Percentiles rank a stretch among this genome's conserved stretches.
Conservation (phyloP, 2,888 invertebrate species). For the Drosophila atroscutellata region DNA sequence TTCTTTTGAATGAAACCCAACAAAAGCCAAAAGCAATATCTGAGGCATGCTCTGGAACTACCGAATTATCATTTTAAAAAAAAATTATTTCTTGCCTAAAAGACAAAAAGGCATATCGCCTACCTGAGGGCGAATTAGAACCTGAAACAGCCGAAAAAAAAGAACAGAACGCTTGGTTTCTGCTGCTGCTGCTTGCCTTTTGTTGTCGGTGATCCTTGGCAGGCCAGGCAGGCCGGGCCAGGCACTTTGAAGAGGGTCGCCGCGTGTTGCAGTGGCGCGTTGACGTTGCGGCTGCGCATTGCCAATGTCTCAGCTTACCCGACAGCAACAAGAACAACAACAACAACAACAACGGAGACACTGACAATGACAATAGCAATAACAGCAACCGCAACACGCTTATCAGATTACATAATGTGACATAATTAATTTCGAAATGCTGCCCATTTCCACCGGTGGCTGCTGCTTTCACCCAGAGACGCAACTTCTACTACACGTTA, state of each 20-base stretch:
- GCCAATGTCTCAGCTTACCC: constrained; percentile 45
- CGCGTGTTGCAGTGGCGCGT: constrained; percentile 51
- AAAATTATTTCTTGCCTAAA: constrained; percentile 25
- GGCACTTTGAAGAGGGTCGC: constrained; percentile 69
- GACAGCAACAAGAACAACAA: constrained; percentile 17
- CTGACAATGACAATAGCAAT: constrained; percentile 42
- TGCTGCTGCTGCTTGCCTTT: constrained; percentile 15
- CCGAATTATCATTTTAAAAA: constrained; percentile 38
- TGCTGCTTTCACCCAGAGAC: constrained; percentile 28
- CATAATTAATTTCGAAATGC: constrained; percentile 84
- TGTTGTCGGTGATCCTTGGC: constrained; percentile 46
- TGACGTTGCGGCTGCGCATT: constrained; percentile 70
- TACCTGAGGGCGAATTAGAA: constrained; percentile 57
- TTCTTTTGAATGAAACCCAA: constrained; percentile 62
- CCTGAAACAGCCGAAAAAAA: constrained; percentile 18
- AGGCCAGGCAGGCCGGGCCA: constrained; percentile 18
- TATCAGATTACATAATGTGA: constrained; percentile 85
- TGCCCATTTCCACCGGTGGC: constrained; percentile 22
- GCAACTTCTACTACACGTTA: neutral
- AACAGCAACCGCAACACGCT: constrained; percentile 62
- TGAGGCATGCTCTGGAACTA: constrained; percentile 27
- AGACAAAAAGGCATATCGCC: constrained; percentile 35
- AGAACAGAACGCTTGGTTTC: constrained; percentile 5
- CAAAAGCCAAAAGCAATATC: constrained; percentile 44
- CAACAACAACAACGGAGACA: constrained; percentile 29